Evolutionary conservation across 2,797 vertebrate species (phyloP), one percentile per base, ranked within the genome.

Genomic region (Chaunax sp.): DNA sequence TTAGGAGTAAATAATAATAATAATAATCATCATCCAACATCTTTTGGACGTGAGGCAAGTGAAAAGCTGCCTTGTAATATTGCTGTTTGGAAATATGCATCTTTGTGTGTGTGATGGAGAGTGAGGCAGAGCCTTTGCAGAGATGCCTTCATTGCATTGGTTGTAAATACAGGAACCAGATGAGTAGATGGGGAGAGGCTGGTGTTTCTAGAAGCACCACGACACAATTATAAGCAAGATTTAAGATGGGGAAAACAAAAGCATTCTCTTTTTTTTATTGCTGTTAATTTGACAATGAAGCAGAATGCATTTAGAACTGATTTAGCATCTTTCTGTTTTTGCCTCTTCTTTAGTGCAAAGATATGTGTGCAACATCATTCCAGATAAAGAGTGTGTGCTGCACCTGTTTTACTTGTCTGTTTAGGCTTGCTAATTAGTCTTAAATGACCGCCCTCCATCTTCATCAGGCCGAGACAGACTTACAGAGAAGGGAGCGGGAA

Each of bases 371-470:
- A 14, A 43, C 43, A 22, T 44, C 58, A 69, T 83, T 64, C n/a
- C n/a, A n/a, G 56, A 77, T 55, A 25, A 41, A 64, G 51, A 50
- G 18, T 23, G 46, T 37, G 64, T 0, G 53, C 40, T 18, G 45
- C 81, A 86, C 75, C 74, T 85, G 81, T 35, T 83, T 82, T 53
- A 86, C 28, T 82, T 80, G 64, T 83, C 75, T 65, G 74, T 68
- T 79, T 68, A 66, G 61, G 61, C 64, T 20, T 4, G 57, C 84
- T 88, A 88, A 90, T 91, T 90, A 80, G 53, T 83, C 81, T 80
- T 84, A 91, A 91, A 91, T 81, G 84, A 83, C 69, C 63, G 7
- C 72, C 51, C 75, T 91, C 83, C 72, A 69, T 90, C 86, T 89
- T 88, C 87, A 87, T 87, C 80, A 77, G 67, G 35, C 56, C n/a